These are phyloP conservation scores for Semicossyphus pulcher DNA, from an alignment of 2,113 vertebrate species.

Conservation along the genomic window DNA sequence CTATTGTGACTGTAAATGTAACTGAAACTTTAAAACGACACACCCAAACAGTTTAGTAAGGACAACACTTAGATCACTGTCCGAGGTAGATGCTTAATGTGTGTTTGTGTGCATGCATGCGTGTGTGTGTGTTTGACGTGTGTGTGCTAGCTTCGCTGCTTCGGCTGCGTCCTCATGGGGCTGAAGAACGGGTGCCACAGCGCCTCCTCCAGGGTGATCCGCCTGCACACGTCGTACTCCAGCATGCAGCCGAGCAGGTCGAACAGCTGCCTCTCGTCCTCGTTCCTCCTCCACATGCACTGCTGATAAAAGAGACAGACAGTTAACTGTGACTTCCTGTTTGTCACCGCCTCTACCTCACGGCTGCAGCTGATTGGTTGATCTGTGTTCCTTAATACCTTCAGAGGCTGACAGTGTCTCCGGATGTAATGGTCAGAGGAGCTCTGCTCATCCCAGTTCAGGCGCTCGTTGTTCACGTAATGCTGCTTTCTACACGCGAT, in stretches of 20 bases:
- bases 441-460: slow-evolving; percentile 91
- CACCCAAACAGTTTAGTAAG: neutral
- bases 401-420: slow-evolving; percentile 91
- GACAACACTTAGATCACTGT: neutral
- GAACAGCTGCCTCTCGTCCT: slow-evolving; percentile 89
- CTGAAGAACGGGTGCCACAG: slow-evolving; percentile 93
- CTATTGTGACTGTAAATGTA: neutral
- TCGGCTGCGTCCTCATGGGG: slow-evolving; percentile 63
- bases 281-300: slow-evolving; percentile 86
- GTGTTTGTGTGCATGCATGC: neutral
- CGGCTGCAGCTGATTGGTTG: neutral
- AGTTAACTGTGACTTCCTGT: neutral
- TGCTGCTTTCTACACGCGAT: slow-evolving; percentile 84
- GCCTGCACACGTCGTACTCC: slow-evolving; percentile 89
- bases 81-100: slow-evolving; percentile 23
- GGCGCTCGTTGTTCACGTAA: slow-evolving; percentile 86
- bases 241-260: slow-evolving; percentile 93
- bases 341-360: neutral
- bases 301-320: slow-evolving; percentile 78
- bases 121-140: slow-evolving; percentile 25
- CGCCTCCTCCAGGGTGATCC: slow-evolving; percentile 93
- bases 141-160: slow-evolving; percentile 43
- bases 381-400: slow-evolving; percentile 77
- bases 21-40: neutral
- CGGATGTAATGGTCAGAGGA: slow-evolving; percentile 86